Evolutionary conservation across 2,797 vertebrate genomes (phyloP), one percentile per base, ranked within the genome.

Genomic region (Lithobates pipiens): DNA sequence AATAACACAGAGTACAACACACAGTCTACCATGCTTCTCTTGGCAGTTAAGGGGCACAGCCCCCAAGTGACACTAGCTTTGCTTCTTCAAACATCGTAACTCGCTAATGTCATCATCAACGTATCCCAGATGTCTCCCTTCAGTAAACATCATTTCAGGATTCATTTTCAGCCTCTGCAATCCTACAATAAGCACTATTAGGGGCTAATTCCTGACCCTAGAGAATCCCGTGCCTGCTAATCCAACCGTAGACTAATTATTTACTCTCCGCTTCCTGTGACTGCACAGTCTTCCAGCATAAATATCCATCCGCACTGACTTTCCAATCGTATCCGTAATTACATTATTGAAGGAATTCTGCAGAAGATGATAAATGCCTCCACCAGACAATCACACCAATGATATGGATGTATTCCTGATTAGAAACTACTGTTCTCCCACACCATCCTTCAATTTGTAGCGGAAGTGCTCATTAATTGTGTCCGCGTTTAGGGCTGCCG

Each of bases 311-410:
- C 32, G 16, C 68, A 78, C 27, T 61, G 75, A 84, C 67, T 84
- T 78, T 71, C 83, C 83, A 70, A 71, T 78, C 83, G 72, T 63
- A 63, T 84, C 54, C 32, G 71, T 78, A 84, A 78, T 84, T 84
- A 84, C 75, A 84, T 76, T 77, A 84, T 84, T 84, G 83, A 78
- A 71, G 76, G 50, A 42, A 69, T 39, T 44, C 83, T 77, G 27
- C 75, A 71, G 83, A 29, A 76, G 36, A 77, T 77, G 76, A 84
- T 77, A 57, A 44, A 84, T 44, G 75, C 34, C 42, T 77, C 63
- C 44, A 27, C 15, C 34, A 67, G 74, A 54, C 77, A 76, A 82
- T 80, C 70, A 67, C 50, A 85, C 78, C 5, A 54, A 71, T 81
- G 79, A 54, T 61, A 57, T 81, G 79, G 65, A 81, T 72, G 68